phyloP scores from a whole-genome alignment of 2,888 invertebrate genomes.

The Glaucopsyche alexis region DNA sequence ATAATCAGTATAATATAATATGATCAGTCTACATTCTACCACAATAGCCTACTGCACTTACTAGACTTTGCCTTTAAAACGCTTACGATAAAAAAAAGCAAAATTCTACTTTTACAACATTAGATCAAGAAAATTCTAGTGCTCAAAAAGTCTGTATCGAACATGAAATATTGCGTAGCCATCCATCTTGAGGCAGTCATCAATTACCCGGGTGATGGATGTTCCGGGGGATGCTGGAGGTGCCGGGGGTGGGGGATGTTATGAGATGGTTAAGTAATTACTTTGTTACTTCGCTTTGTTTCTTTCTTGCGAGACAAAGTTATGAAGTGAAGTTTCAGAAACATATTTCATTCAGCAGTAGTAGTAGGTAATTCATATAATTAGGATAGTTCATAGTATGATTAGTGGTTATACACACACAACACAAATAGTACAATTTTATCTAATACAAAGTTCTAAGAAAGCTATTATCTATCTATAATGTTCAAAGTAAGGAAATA shows the following conservation, averaged over 20 bases:
- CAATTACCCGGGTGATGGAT: neutral
- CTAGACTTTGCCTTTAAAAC: too few relatives aligned
- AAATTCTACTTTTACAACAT: too few relatives aligned
- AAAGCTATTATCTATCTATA: too few relatives aligned
- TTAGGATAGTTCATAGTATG: neutral
- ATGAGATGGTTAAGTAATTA: slow-evolving; percentile 17
- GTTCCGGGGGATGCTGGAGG: neutral
- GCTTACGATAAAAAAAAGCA: too few relatives aligned
- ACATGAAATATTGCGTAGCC: slow-evolving; percentile 5
- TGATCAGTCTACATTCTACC: too few relatives aligned
- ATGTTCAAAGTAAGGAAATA: too few relatives aligned
- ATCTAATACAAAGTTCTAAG: too few relatives aligned
- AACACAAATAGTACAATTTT: too few relatives aligned
- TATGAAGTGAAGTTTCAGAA: neutral
- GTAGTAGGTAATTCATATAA: too few relatives aligned
- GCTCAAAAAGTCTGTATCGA: neutral
- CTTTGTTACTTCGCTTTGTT: slow-evolving; percentile 1
- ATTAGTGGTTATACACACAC: neutral
- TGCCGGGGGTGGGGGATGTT: neutral
- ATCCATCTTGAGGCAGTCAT: neutral
- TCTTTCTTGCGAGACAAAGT: neutral
- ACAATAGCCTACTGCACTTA: too few relatives aligned
- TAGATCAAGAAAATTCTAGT: neutral
- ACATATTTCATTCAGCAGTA: neutral
- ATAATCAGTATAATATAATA: too few relatives aligned